Evolutionary conservation across 2,888 invertebrate species (phyloP).

Genomic region (Ypsolopha sequella): DNA sequence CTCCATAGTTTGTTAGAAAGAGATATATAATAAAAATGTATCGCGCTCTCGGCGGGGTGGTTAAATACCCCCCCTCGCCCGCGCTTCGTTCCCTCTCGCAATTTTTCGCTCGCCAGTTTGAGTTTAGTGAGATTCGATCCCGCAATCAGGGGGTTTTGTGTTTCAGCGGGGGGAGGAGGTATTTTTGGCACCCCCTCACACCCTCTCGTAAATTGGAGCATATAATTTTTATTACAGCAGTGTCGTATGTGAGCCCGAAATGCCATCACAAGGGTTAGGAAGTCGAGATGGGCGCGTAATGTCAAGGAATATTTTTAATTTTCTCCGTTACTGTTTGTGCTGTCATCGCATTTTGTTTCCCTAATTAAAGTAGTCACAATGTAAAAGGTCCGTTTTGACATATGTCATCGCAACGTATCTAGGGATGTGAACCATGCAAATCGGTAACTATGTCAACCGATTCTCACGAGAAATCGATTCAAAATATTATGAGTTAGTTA

Average conservation of each 20-base stretch:
- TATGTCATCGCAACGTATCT: too few relatives aligned
- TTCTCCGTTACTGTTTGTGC: neutral
- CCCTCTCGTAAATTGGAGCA: slow-evolving; percentile 63
- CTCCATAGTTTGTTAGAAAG: slow-evolving; percentile 57
- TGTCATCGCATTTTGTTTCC: too few relatives aligned
- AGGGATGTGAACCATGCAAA: too few relatives aligned
- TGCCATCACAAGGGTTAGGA: slow-evolving; percentile 8
- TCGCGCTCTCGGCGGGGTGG: slow-evolving; percentile 33
- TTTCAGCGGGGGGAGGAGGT: slow-evolving; percentile 28
- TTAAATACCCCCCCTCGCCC: slow-evolving; percentile 10
- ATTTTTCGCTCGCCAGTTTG: slow-evolving; percentile 50
- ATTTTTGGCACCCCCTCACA: slow-evolving; percentile 38
- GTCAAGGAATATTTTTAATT: neutral
- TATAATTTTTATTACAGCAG: slow-evolving; percentile 69
- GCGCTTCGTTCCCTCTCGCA: slow-evolving; percentile 24
- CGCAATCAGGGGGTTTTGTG: slow-evolving; percentile 48
- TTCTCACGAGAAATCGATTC: too few relatives aligned
- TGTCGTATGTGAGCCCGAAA: slow-evolving; percentile 52
- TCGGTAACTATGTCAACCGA: too few relatives aligned
- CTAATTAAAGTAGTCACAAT: too few relatives aligned
- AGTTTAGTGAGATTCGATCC: slow-evolving; percentile 66
- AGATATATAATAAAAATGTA: slow-evolving; percentile 66
- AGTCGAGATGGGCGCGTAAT: slow-evolving; percentile 4
- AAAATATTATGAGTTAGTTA: too few relatives aligned
- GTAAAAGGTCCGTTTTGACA: too few relatives aligned